These are phyloP conservation scores for Drosophila azteca DNA, from an alignment of 1,140 invertebrate genomes.

Conservation along the genomic window DNA sequence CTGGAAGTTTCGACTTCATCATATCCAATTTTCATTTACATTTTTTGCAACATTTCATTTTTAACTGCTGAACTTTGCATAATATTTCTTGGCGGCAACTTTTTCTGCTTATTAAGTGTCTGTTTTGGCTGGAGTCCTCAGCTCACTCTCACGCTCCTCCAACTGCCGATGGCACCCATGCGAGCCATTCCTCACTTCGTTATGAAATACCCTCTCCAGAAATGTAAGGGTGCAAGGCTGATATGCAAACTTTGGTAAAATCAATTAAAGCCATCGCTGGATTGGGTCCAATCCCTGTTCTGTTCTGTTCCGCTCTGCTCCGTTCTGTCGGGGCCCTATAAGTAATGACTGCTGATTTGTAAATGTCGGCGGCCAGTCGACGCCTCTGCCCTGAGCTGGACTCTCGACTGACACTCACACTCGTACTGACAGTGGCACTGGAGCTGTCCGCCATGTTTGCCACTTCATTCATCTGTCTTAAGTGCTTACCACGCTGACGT, in stretches of 20 bases:
- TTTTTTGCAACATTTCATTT: conserved; percentile 65
- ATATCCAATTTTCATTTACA: conserved; percentile 55
- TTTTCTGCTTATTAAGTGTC: conserved; percentile 43
- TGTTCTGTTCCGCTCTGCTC: neutral
- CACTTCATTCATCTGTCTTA: conserved; percentile 80
- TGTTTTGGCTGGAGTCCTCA: conserved; percentile 9
- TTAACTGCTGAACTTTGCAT: conserved; percentile 58
- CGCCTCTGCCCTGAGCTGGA: conserved; percentile 53
- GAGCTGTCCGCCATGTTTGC: conserved; percentile 70
- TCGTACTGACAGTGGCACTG: conserved; percentile 15
- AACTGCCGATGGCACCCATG: conserved; percentile 45
- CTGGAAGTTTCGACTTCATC: conserved; percentile 43
- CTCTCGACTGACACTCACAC: conserved; percentile 4
- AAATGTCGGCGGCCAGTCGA: conserved; percentile 65
- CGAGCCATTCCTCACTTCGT: conserved; percentile 22
- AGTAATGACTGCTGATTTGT: conserved; percentile 74
- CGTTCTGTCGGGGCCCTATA: conserved; percentile 37
- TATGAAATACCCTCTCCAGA: too few species aligned
- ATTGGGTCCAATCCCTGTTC: too few species aligned
- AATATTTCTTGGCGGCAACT: conserved; percentile 26
- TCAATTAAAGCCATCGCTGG: conserved; percentile 27
- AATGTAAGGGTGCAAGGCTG: neutral
- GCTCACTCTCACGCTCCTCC: conserved; percentile 10
- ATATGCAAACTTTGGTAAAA: conserved; percentile 33
- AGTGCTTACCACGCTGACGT: conserved; percentile 58